These are phyloP conservation scores for Neomonachus schauinslandi DNA, from an alignment of 2,113 vertebrate species.

Conservation along the genomic window DNA sequence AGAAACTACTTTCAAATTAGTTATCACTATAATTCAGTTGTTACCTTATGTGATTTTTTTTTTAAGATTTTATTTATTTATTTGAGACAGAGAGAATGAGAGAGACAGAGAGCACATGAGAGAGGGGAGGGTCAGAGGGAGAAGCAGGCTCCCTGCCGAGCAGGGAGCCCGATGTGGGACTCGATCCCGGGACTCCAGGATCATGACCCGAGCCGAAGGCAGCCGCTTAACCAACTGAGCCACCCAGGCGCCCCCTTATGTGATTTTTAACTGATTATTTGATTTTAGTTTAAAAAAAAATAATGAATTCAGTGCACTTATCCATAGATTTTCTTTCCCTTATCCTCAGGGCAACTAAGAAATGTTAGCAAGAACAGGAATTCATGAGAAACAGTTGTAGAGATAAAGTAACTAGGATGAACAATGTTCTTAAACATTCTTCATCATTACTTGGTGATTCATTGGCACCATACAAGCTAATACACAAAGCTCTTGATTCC, in stretches of 20 bases:
- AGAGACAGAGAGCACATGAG: too few relatives aligned
- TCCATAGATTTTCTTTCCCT: background rate
- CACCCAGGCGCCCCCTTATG: too few relatives aligned
- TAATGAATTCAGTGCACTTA: background rate
- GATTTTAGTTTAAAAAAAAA: constrained; percentile 27
- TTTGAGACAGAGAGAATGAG: too few relatives aligned
- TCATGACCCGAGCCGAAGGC: too few relatives aligned
- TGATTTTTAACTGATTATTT: background rate
- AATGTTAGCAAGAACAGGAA: background rate
- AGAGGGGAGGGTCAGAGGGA: too few relatives aligned
- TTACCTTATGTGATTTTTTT: background rate
- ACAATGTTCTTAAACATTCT: background rate
- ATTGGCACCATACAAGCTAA: background rate
- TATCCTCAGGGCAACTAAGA: background rate
- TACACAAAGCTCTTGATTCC: background rate
- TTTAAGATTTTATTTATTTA: too few relatives aligned
- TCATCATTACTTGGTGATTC: background rate
- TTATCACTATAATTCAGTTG: background rate
- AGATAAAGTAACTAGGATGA: background rate
- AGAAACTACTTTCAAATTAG: background rate
- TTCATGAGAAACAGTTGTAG: background rate
- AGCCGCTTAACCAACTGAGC: too few relatives aligned
- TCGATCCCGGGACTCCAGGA: too few relatives aligned
- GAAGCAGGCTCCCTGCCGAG: too few relatives aligned
- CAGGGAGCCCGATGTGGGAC: too few relatives aligned